phyloP scores from a whole-genome alignment of 2,888 invertebrate genomes.

The Agrochola lota region DNA sequence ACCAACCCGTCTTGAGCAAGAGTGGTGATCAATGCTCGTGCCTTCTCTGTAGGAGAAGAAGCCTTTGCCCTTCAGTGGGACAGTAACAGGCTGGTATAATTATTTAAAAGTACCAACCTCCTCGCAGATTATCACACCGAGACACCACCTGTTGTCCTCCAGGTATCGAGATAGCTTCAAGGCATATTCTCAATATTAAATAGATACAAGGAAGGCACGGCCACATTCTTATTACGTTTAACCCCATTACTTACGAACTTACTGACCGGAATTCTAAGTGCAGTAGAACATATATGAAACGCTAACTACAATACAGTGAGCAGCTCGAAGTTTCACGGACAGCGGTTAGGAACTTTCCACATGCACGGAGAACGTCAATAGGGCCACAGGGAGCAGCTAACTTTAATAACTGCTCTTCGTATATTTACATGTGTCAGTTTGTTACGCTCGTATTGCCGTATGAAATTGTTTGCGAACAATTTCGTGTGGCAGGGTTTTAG shows the following conservation, averaged over 20 bases:
- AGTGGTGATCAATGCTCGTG: too few relatives aligned
- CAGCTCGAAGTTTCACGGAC: slow-evolving; percentile 50
- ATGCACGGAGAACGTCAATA: slow-evolving; percentile 58
- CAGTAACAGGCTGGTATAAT: too few relatives aligned
- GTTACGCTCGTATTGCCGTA: neutral
- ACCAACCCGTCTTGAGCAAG: too few relatives aligned
- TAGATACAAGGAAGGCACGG: neutral
- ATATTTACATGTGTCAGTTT: slow-evolving; percentile 40
- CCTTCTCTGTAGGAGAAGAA: too few relatives aligned
- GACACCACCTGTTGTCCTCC: too few relatives aligned
- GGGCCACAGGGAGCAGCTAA: slow-evolving; percentile 20
- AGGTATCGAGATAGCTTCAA: neutral
- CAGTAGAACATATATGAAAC: slow-evolving; percentile 35
- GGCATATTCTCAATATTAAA: neutral
- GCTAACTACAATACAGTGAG: slow-evolving; percentile 40
- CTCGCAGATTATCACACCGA: neutral
- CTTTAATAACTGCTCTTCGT: slow-evolving; percentile 46
- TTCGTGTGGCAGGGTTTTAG: slow-evolving; percentile 20
- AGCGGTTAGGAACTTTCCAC: slow-evolving; percentile 54
- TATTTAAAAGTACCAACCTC: neutral
- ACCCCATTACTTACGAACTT: neutral
- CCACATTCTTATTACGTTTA: neutral
- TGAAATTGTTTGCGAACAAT: slow-evolving; percentile 35
- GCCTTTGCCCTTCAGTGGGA: too few relatives aligned
- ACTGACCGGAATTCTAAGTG: slow-evolving; percentile 27